Conservation (phyloP, 2,888 invertebrate genomes). For the Lacanobia wlatinum region DNA sequence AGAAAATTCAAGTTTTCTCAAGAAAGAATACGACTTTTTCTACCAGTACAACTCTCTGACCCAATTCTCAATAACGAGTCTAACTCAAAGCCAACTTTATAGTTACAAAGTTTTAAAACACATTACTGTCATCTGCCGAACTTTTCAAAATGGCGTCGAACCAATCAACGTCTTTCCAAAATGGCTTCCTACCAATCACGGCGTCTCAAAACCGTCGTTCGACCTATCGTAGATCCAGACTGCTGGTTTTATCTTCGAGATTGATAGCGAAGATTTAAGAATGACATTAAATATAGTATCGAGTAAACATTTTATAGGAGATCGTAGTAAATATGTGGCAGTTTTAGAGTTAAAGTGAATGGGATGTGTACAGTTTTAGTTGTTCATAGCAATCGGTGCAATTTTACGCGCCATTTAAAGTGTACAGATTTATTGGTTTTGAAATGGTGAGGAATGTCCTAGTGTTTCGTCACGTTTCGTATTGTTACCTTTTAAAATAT, state of each 20-base stretch:
- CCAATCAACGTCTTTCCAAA: slow-evolving; percentile 20
- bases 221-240: slow-evolving; percentile 7
- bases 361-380: not conserved
- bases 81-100: slow-evolving; percentile 25
- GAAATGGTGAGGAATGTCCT: not conserved
- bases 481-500: too few relatives aligned
- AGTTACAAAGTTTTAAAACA: slow-evolving; percentile 29
- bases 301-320: slow-evolving; percentile 1
- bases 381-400: not conserved
- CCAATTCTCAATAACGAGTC: slow-evolving; percentile 23
- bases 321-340: not conserved
- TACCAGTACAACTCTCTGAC: not conserved
- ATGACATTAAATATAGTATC: not conserved
- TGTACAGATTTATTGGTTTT: slow-evolving; percentile 5
- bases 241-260: slow-evolving; percentile 16
- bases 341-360: not conserved
- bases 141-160: not conserved
- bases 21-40: not conserved
- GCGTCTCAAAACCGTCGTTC: slow-evolving; percentile 1
- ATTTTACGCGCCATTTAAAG: not conserved
- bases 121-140: slow-evolving; percentile 11
- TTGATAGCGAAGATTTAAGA: not conserved
- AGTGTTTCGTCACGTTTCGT: too few relatives aligned
- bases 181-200: slow-evolving; percentile 4
- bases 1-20: not conserved